Evolutionary conservation across 2,797 vertebrate genomes (phyloP), one percentile per base, ranked within the genome.

Genomic region (Lemur catta): DNA sequence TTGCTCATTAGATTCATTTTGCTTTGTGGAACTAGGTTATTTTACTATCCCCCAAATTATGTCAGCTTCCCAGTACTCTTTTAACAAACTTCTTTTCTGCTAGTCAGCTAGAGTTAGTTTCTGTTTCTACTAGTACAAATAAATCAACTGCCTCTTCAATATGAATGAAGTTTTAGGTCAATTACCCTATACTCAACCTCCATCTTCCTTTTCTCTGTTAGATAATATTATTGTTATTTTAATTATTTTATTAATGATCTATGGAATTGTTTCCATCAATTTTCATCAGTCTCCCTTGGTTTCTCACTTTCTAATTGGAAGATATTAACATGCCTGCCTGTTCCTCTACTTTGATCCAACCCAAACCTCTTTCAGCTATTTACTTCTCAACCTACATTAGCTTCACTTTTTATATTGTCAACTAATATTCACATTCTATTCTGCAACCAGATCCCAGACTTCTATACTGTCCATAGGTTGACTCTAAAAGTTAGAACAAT

Each of bases 181-280:
- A 33, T 81, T 55, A 74, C 3, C 10, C 22, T 71, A 20, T 1
- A 43, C 12, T n/a, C 20, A 69, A 65, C 33, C 7, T 41, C 41
- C 20, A 74, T 75, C 17, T 22, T 33, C 35, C 5, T 81, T 75
- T 67, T 82, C 18, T 87, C 17, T 50, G 30, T 84, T 84, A 76
- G 61, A 69, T 80, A 55, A 33, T 71, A 52, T 86, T 52, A 69
- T 61, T 97, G 10, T 30, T 61, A 50, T 80, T 61, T 71, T 76
- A 84, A 80, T 57, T 89, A 13, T 84, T 71, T 87, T 67, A 63
- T 91, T 91, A 55, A 72, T 95, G 82, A 52, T 46, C 30, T 82
- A 3, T 86, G 8, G 86, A 76, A 57, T 57, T 63, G 18, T 91
- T 84, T 82, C 71, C 41, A 57, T 88, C 28, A 41, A n/a, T 92